Percentiles rank a stretch among this genome's conserved stretches.
Evolutionary conservation across 2,113 vertebrate genomes (phyloP).

Genomic region (Pangasianodon gigas): DNA sequence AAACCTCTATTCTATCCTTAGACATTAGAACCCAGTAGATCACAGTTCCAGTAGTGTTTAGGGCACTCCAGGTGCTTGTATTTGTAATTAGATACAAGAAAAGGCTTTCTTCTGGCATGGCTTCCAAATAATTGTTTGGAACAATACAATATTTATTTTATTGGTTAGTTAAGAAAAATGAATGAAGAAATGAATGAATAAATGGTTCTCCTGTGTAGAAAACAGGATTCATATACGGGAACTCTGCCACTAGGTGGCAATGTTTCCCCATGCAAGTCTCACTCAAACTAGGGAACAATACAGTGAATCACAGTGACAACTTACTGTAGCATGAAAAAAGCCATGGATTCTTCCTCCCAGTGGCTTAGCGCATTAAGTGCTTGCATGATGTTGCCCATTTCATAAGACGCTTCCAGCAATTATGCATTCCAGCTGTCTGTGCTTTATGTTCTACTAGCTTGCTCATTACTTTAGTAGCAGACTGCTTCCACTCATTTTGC

Average conservation of each 20-base stretch:
- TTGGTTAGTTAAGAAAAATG: background rate
- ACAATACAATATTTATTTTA: background rate
- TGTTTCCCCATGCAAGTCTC: background rate
- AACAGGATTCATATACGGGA: background rate
- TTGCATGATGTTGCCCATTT: background rate
- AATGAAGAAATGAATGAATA: background rate
- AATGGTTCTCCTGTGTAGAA: background rate
- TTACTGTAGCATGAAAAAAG: background rate
- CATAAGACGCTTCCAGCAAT: background rate
- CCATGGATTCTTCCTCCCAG: background rate
- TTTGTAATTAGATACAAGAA: background rate
- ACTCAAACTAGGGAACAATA: background rate
- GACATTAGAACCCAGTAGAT: background rate
- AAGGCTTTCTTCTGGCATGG: background rate
- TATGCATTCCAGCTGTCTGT: constrained; percentile 3
- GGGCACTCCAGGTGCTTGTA: background rate
- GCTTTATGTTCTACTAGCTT: background rate
- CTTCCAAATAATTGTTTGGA: background rate
- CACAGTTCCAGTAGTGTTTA: background rate
- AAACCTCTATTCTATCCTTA: background rate
- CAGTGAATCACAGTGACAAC: background rate
- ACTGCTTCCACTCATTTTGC: background rate
- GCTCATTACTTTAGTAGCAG: constrained; percentile 3
- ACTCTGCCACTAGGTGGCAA: constrained; percentile 24
- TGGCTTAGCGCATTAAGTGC: background rate